Conservation (phyloP, 1,140 invertebrate species). For the Chionoecetes opilio region DNA sequence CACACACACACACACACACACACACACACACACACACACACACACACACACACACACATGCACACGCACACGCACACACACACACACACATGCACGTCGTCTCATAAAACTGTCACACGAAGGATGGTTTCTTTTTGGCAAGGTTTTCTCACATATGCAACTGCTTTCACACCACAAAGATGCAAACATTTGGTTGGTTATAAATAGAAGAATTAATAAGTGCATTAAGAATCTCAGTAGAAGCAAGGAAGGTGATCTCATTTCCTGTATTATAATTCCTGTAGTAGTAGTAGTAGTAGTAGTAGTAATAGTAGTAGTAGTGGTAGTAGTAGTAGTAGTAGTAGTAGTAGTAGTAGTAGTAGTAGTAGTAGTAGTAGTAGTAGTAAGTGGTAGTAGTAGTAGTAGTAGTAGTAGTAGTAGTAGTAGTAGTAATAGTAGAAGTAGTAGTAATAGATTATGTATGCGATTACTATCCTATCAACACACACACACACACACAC, state of each 20-base stretch:
- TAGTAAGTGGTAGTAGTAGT: too few species aligned
- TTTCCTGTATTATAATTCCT: not conserved
- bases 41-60: not conserved
- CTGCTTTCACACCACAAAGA: not conserved
- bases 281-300: slow-evolving; percentile 27
- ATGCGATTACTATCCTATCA: too few species aligned
- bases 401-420: too few species aligned
- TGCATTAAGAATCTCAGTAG: too few species aligned
- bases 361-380: not conserved
- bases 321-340: slow-evolving; percentile 13
- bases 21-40: not conserved
- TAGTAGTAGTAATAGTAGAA: too few species aligned
- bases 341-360: slow-evolving; percentile 16
- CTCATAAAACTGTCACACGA: not conserved
- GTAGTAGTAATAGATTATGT: too few species aligned
- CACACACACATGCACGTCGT: not conserved
- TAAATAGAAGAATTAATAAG: not conserved
- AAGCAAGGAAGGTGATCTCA: not conserved
- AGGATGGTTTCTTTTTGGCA: slow-evolving; percentile 6
- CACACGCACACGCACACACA: not conserved
- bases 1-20: not conserved
- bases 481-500: too few species aligned
- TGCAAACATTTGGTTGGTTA: not conserved
- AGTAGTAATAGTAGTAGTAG: slow-evolving; percentile 2
- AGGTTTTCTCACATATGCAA: not conserved